Evolutionary conservation across 1,140 invertebrate species (phyloP).

Genomic region (Ceratosolen fusciceps): DNA sequence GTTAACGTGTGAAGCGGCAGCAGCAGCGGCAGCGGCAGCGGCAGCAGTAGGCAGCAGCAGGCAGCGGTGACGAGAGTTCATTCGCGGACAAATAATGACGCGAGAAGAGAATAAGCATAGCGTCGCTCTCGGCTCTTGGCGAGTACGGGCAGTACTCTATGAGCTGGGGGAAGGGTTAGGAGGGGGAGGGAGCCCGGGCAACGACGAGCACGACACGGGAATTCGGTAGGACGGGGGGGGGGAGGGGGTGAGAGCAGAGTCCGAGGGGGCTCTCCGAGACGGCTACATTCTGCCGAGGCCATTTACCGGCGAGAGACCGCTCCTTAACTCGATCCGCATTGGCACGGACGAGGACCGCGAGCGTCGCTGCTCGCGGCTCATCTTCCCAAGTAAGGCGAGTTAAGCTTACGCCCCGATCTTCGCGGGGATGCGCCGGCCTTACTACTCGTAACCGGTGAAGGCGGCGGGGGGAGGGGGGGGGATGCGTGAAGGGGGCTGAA

Average conservation of each 20-base stretch:
- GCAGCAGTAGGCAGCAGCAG: too few species aligned
- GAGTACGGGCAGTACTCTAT: not conserved
- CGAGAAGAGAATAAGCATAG: too few species aligned
- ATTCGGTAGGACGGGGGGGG: not conserved
- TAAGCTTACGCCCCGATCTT: too few species aligned
- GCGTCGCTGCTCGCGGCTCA: not conserved
- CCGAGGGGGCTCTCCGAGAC: constrained; percentile 33
- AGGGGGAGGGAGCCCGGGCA: too few species aligned
- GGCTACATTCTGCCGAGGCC: constrained; percentile 60
- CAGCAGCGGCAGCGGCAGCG: too few species aligned
- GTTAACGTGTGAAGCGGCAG: too few species aligned
- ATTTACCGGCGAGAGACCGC: constrained; percentile 57
- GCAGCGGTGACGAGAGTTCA: too few species aligned
- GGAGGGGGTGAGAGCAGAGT: not conserved
- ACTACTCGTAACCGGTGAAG: not conserved
- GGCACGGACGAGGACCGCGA: not conserved
- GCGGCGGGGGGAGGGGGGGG: too few species aligned
- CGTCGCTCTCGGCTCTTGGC: not conserved
- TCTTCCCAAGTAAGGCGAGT: not conserved
- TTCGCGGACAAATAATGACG: too few species aligned
- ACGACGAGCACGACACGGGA: not conserved
- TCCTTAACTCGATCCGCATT: constrained; percentile 7
- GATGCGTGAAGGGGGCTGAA: not conserved
- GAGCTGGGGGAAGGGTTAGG: not conserved
- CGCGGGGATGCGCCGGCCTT: not conserved